Conservation (phyloP, 2,113 vertebrate genomes). For the Urocynchramus pylzowi region DNA sequence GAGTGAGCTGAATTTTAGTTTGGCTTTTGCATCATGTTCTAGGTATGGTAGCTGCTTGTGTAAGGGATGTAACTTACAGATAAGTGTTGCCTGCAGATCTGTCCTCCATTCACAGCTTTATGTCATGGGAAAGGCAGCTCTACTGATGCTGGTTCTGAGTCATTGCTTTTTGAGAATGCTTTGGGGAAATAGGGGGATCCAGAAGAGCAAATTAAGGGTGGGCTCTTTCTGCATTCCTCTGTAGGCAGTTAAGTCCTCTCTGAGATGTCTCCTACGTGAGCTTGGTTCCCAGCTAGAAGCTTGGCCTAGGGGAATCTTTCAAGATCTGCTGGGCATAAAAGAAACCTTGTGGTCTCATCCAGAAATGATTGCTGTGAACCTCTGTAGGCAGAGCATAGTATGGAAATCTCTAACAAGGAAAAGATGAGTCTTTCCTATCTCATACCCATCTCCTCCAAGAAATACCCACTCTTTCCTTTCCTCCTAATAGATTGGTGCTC, state of each 20-base stretch:
- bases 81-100: background rate
- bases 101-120: background rate
- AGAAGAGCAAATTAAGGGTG: background rate
- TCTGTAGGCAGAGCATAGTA: background rate
- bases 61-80: background rate
- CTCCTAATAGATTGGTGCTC: background rate
- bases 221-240: background rate
- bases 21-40: background rate
- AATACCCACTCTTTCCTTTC: background rate
- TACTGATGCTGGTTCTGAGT: background rate
- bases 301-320: background rate
- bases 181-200: background rate
- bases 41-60: background rate
- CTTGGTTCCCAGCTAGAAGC: background rate
- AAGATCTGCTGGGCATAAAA: background rate
- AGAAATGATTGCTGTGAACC: background rate
- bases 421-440: background rate
- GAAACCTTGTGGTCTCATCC: background rate
- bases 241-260: background rate
- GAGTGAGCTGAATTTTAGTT: background rate
- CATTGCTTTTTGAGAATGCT: background rate
- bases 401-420: background rate
- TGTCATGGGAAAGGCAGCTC: background rate
- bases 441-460: background rate
- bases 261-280: fast-evolving